Percentiles rank a stretch among this genome's conserved stretches.
These are phyloP conservation scores for Pantala flavescens DNA, from an alignment of 1,140 invertebrate genomes.

Conservation along the genomic window DNA sequence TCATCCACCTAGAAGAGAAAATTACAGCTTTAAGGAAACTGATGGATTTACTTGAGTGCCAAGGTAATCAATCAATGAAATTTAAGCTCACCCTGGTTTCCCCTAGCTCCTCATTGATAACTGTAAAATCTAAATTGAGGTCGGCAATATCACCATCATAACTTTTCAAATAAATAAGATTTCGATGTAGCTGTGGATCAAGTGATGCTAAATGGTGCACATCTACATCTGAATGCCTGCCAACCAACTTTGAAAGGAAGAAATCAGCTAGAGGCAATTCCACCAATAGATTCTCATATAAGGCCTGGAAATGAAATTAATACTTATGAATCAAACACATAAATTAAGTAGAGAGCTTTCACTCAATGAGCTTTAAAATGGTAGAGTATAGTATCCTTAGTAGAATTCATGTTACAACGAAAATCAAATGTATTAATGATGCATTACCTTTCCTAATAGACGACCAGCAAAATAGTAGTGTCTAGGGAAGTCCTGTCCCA, in stretches of 20 bases:
- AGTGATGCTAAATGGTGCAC: constrained; percentile 88
- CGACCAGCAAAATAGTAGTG: constrained; percentile 95
- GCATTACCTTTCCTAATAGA: constrained; percentile 79
- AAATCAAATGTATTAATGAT: too few relatives aligned
- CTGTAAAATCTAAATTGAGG: constrained; percentile 86
- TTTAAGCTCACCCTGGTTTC: constrained; percentile 55
- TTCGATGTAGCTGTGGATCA: constrained; percentile 85
- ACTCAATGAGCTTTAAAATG: too few relatives aligned
- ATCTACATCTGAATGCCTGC: constrained; percentile 68
- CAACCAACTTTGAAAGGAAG: constrained; percentile 78
- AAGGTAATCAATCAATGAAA: neutral
- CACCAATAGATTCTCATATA: constrained; percentile 90
- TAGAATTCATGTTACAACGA: constrained; percentile 11
- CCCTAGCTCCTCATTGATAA: constrained; percentile 80
- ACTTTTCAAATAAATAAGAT: constrained; percentile 77
- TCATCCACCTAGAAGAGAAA: constrained; percentile 56
- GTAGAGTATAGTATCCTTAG: neutral
- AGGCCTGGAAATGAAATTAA: constrained; percentile 47
- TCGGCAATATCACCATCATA: constrained; percentile 64
- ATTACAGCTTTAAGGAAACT: too few relatives aligned
- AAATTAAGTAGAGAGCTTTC: too few relatives aligned
- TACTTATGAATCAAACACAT: too few relatives aligned
- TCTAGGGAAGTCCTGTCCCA: constrained; percentile 65
- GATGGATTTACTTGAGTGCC: too few relatives aligned
- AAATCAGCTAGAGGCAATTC: constrained; percentile 90